Base-by-base conservation (phyloP, 2,888 invertebrate genomes). In the Agonopterix alstromeriana region DNA sequence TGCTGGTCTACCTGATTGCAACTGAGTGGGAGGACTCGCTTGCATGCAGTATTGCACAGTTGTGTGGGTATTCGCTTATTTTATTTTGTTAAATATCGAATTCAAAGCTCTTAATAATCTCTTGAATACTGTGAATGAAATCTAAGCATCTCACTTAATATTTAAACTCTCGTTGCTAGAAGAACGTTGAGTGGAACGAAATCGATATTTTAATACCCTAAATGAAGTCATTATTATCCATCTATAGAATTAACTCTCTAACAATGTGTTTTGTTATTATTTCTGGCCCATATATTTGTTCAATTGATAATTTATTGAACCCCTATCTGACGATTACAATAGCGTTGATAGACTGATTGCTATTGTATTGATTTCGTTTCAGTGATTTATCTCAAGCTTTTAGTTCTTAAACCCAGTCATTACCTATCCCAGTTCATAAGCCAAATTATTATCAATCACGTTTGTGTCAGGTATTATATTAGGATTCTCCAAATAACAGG, bases 11-110 rank as follows among this genome's bases (percentile, higher is more conserved):
- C 64, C 64, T 67, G 63, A 60, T 63, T 68, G 63, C 63, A 67
- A 57, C 60, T 58, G 72, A 67, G 77, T 80, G 75, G 75, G 73
- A 61, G 73, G 63, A 74, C 68, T 62, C 49, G 66, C 61, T 56
- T 63, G 63, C 53, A 52, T 63, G 63, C 53, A 51, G 49, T 56
- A 52, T 52, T 53, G 54, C 55, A 48, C 51, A 46, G 14, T 50
- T 46, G 43, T 46, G 42, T 36, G 41, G 12, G 35, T n/a, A 38
- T n/a, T 38, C 38, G 38, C n/a, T 38, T 38, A n/a, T n/a, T 38
- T n/a, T 38, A n/a, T 38, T n/a, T 38, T n/a, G 38, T n/a, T 38
- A 9, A 38, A 9, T 3, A 10, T n/a, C 38, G 38, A 38, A 38
- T 38, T 38, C 38, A 38, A n/a, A n/a, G 38, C 38, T 27, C 27